A percentile compares a stretch with the other conserved stretches of the same genome.
Conservation (phyloP, 2,113 vertebrate species). For the Chaetorhynchus papuensis region DNA sequence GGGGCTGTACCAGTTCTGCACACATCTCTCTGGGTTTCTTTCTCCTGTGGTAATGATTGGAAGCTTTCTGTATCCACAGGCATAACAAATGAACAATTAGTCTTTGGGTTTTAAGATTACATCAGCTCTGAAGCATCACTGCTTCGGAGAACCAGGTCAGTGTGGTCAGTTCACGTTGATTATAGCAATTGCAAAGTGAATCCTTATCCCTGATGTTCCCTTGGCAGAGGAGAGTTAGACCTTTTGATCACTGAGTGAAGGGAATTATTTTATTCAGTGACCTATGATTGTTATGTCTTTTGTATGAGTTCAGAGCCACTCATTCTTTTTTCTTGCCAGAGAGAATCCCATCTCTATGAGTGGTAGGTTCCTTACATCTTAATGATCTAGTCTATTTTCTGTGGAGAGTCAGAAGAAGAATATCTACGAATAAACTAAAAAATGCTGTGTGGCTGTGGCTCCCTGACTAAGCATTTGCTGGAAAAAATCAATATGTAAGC, state of each 20-base stretch:
- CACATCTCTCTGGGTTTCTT: not conserved
- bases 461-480: not conserved
- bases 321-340: not conserved
- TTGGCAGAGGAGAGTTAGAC: not conserved
- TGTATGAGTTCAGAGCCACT: not conserved
- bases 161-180: not conserved
- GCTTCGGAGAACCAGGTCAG: not conserved
- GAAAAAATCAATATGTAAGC: not conserved
- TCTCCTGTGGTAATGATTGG: not conserved
- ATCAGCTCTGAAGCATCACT: not conserved
- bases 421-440: not conserved
- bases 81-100: constrained; percentile 5
- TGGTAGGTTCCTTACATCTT: not conserved
- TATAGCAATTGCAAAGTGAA: not conserved
- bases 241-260: not conserved
- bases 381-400: not conserved
- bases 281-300: not conserved
- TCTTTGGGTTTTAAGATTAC: not conserved
- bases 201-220: not conserved
- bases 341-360: not conserved
- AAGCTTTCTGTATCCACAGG: not conserved
- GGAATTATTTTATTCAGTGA: not conserved
- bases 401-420: not conserved
- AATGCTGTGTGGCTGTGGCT: not conserved
- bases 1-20: not conserved